Evolutionary conservation across 2,888 invertebrate genomes (phyloP), one percentile per base, ranked within the genome.

Genomic region (Nemotelus pantherinus): DNA sequence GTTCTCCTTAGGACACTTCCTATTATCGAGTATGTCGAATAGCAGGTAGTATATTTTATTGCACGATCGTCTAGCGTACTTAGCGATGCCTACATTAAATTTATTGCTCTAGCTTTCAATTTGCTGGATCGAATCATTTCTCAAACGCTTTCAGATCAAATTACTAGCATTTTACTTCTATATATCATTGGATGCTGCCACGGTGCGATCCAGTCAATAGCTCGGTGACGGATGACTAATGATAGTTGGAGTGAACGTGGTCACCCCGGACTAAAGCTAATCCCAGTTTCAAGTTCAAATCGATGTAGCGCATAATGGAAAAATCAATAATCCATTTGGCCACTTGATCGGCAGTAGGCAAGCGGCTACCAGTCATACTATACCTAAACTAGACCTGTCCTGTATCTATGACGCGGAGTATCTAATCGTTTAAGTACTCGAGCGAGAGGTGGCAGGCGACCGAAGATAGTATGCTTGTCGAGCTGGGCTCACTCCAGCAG

Each of bases 241-340:
- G 65, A 65, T 65, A 65, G 45, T 25, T 10, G 65, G 10, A 65
- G 45, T 25, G 65, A 65, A 47, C 45, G 45, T 65, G 65, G 65
- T 65, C 65, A 65, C 44, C 65, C 44, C 65, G 65, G 45, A 45
- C 65, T 47, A 10, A 65, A 45, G 45, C 44, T 65, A 65, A 65
- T 65, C 65, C 65, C 9, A 65, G 65, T 44, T 65, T 65, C 65
- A 65, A 65, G 65, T 65, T 65, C 65, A 65, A 65, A 65, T 65
- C 65, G 65, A 65, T 65, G 65, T 65, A 65, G 45, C 45, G 65
- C 65, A 65, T 65, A 65, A 65, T 65, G 65, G 65, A 65, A 65
- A 65, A 65, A 65, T 65, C 65, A 65, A 65, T 65, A 65, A 65
- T 47, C 65, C 65, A 65, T 65, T 65, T 65, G 65, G 65, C 65